Base-by-base conservation (phyloP, 1,140 invertebrate species). In the Brachystomella parvula region DNA sequence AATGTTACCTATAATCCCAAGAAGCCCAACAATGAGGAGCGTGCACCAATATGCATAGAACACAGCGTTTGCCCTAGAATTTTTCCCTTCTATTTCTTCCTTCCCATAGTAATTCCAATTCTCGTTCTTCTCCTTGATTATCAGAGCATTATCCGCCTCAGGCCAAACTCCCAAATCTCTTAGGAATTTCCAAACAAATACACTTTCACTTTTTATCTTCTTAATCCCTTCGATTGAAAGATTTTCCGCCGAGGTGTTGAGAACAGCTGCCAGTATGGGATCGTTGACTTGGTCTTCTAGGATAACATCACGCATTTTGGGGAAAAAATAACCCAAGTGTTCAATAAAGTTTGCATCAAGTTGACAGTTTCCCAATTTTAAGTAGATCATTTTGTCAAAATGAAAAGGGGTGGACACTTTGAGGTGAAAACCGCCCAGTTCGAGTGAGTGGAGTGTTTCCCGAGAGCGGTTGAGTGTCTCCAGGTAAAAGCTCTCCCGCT, bases 1-100 rank as follows among this genome's bases (percentile, higher is more conserved):
- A 9, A 26, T 19, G 29, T 60, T 60, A 28, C 58, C 58, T 3
- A 30, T 9, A 19, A 60, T 30, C 31, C 58, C 58, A 60, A 60
- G 33, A 17, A 60, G 6, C 15, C 58, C 15, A 3, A 60, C 17
- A 9, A 60, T 32, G 29, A 9, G 30, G 24, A 60, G 58, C 9
- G 30, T 32, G 30, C 6, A 30, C 9, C 9, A 15, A 29, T 60
- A 53, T 12, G 9, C 9, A 53, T 53, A 53, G 24, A 53, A 53
- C 9, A 53, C 49, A 17, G 24, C 49, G 12, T 9, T 9, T 6
- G 12, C 24, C 49, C 12, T 53, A 17, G 12, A 19, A 17, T 26
- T 53, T 53, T 12, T 39, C 6, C 6, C 24, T 24, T 53, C 24
- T 24, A 12, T 6, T 15, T 39, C 19, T 24, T 3, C 24, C 24